Conservation (phyloP, 2,797 vertebrate genomes). For the Malurus splendens region DNA sequence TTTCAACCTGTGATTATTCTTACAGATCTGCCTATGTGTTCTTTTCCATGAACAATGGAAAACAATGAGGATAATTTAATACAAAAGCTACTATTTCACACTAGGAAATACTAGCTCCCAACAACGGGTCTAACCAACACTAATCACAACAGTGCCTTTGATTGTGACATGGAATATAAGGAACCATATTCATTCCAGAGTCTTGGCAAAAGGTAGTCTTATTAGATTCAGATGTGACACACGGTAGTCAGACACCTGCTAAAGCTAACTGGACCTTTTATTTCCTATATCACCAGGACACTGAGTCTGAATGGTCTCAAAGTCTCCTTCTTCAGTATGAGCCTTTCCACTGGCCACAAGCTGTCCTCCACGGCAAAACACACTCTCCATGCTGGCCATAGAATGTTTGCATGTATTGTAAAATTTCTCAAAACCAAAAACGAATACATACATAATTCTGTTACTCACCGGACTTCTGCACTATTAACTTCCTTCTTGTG, state of each 20-base stretch:
- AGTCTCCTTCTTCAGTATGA: neutral
- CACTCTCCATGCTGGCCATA: neutral
- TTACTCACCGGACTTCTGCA: neutral
- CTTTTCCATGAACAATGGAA: neutral
- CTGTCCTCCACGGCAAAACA: neutral
- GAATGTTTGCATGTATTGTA: neutral
- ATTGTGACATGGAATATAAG: neutral
- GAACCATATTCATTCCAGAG: neutral
- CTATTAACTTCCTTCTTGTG: neutral
- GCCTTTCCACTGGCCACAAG: neutral
- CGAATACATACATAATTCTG: neutral
- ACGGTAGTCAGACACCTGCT: neutral
- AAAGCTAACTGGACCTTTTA: neutral
- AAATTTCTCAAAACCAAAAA: neutral
- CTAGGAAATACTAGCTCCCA: neutral
- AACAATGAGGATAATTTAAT: neutral
- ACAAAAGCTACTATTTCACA: neutral
- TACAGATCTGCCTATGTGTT: neutral
- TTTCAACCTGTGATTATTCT: neutral
- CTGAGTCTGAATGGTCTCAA: neutral
- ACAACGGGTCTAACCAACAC: neutral
- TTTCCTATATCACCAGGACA: neutral
- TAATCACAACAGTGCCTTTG: neutral
- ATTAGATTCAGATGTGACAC: neutral
- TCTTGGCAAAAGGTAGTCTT: neutral